Percentiles rank a stretch among this genome's conserved stretches.
Conservation (phyloP, 2,113 vertebrate genomes). For the Hystrix brachyura region DNA sequence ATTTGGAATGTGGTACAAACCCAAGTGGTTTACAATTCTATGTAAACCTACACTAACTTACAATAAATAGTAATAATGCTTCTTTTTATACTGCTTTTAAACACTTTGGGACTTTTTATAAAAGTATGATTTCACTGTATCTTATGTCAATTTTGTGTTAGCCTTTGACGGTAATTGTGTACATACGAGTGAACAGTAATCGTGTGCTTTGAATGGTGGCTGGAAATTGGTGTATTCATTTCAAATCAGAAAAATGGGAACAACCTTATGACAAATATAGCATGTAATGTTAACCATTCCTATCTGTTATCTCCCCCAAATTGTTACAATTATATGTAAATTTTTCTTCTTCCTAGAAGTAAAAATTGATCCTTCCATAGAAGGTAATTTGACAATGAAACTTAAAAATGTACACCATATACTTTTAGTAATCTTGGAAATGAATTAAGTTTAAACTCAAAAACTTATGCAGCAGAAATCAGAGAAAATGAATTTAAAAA, state of each 20-base stretch:
- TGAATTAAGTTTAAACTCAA: conserved; percentile 47
- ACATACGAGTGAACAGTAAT: background rate
- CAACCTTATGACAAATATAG: background rate
- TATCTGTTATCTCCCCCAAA: background rate
- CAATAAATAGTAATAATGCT: background rate
- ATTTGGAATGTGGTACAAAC: background rate
- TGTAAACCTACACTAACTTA: background rate
- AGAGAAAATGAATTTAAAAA: conserved; percentile 44
- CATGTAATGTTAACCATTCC: conserved; percentile 39
- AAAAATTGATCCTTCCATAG: conserved; percentile 9
- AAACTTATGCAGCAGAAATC: conserved; percentile 33
- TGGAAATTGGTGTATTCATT: conserved; percentile 48
- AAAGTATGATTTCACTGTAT: background rate
- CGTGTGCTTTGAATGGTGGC: conserved; percentile 20
- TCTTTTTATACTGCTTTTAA: conserved; percentile 46
- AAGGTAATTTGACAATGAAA: conserved; percentile 31
- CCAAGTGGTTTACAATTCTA: background rate
- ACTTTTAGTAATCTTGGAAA: conserved; percentile 39
- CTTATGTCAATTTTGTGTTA: conserved; percentile 7
- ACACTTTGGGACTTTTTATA: conserved; percentile 46
- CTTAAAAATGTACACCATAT: background rate
- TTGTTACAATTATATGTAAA: conserved; percentile 47
- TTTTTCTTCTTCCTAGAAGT: background rate
- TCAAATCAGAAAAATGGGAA: conserved; percentile 30
- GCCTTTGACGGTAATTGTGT: conserved; percentile 2